Evolutionary conservation across 2,797 vertebrate species (phyloP).

Genomic region (Salmo trutta): DNA sequence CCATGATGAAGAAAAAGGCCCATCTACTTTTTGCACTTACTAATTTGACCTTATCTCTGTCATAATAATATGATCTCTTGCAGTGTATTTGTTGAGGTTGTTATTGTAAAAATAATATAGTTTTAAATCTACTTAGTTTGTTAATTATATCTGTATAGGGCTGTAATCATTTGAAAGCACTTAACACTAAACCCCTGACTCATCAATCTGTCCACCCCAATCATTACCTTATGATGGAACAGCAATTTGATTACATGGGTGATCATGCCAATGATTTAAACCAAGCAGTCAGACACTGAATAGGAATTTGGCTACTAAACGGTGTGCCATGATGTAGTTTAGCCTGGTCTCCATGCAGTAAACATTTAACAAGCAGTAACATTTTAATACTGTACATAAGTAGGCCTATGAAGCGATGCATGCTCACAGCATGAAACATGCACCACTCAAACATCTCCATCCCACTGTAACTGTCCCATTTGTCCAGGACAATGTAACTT

Average conservation of each 20-base stretch:
- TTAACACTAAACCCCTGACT: neutral
- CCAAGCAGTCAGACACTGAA: no score
- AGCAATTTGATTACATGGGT: neutral
- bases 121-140: neutral
- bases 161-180: neutral
- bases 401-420: no score
- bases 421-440: neutral
- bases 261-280: neutral
- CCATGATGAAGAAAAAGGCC: neutral
- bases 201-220: neutral
- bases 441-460: neutral
- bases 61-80: neutral
- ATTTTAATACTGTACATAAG: neutral
- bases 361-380: neutral
- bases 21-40: neutral
- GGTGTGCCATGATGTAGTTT: neutral
- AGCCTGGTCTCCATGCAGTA: neutral
- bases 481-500: conserved; percentile 32
- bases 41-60: neutral
- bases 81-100: neutral
- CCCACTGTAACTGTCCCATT: neutral
- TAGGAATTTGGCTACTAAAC: no score
- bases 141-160: neutral
- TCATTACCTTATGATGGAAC: neutral
- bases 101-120: neutral